A percentile compares a stretch with the other conserved stretches of the same genome.
Evolutionary conservation across 2,113 vertebrate species (phyloP).

Genomic region (Pelmatolapia mariae): DNA sequence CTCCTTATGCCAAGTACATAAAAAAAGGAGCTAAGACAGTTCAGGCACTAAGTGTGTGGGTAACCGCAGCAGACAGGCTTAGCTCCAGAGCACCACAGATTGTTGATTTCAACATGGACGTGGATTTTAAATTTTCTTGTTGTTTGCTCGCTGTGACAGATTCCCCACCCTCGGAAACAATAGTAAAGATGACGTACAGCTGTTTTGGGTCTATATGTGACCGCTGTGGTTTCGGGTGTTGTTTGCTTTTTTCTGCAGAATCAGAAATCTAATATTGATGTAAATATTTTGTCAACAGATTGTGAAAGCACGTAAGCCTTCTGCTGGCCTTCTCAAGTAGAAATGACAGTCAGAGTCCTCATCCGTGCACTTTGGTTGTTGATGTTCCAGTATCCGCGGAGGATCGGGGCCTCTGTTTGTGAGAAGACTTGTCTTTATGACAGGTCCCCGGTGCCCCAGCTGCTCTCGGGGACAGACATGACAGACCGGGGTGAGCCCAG

Average conservation of each 20-base stretch:
- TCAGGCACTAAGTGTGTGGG: not conserved
- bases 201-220: conserved; percentile 25
- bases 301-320: not conserved
- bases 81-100: not conserved
- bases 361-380: conserved; percentile 10
- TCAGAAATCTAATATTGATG: not conserved
- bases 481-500: conserved; percentile 44
- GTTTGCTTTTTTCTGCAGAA: not conserved
- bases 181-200: conserved; percentile 7
- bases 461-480: conserved; percentile 35
- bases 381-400: not conserved
- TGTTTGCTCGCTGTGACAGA: conserved; percentile 2
- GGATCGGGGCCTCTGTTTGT: conserved; percentile 15
- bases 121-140: conserved; percentile 35
- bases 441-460: conserved; percentile 26
- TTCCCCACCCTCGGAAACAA: conserved; percentile 12
- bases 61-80: conserved; percentile 17
- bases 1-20: not conserved
- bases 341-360: not conserved
- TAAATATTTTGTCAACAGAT: not conserved
- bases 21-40: conserved; percentile 7
- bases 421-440: conserved; percentile 39
- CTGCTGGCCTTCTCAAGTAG: not conserved
- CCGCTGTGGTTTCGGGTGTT: conserved; percentile 30
- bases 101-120: conserved; percentile 18